A percentile compares a stretch with the other conserved stretches of the same genome.
phyloP scores from a whole-genome alignment of 1,140 invertebrate species.

The Coelopa frigida region DNA sequence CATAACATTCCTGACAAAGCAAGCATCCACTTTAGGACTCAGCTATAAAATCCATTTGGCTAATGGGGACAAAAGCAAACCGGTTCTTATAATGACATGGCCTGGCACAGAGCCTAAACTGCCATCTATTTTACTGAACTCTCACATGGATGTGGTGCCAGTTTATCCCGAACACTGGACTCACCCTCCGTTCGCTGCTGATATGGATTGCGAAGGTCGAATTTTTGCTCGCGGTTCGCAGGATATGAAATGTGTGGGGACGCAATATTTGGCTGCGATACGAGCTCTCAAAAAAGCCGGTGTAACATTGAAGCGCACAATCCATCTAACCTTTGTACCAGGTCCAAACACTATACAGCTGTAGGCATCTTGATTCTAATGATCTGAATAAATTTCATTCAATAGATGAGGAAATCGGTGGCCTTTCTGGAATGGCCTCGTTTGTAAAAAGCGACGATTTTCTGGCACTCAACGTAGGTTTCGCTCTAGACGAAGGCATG shows the following conservation, averaged over 20 bases:
- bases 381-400: constrained; percentile 15
- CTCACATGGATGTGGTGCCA: constrained; percentile 80
- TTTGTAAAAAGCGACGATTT: constrained; percentile 72
- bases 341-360: constrained; percentile 45
- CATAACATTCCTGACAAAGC: constrained; percentile 55
- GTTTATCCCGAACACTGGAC: constrained; percentile 57
- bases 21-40: constrained; percentile 54
- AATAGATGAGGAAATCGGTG: constrained; percentile 84
- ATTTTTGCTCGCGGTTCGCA: constrained; percentile 72
- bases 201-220: constrained; percentile 61
- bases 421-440: constrained; percentile 68
- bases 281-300: constrained; percentile 53
- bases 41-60: constrained; percentile 45
- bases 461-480: constrained; percentile 74
- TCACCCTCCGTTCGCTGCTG: constrained; percentile 60
- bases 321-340: constrained; percentile 72
- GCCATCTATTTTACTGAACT: constrained; percentile 64
- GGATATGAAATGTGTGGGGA: constrained; percentile 45
- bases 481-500: constrained; percentile 78
- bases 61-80: constrained; percentile 46
- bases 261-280: constrained; percentile 58
- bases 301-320: constrained; percentile 51
- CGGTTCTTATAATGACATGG: constrained; percentile 65
- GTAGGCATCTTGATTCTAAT: not conserved
- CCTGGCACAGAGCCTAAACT: constrained; percentile 55